Base-by-base conservation (phyloP, 1,140 invertebrate species). In the Hylaeus anthracinus region DNA sequence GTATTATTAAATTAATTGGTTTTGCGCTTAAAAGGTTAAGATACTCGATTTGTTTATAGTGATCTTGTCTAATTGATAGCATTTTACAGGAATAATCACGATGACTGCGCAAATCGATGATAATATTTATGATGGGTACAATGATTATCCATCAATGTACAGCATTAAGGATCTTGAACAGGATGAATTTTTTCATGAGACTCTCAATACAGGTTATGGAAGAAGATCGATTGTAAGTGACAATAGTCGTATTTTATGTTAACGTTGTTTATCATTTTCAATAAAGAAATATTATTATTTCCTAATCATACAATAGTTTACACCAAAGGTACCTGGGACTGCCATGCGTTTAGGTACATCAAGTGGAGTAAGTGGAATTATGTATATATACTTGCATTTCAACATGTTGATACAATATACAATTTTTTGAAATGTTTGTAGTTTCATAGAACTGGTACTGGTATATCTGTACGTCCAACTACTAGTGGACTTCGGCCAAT, bases 401-500 rank as follows among this genome's bases (percentile, higher is more conserved):
- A 69, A 73, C n/a, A 12, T 70, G n/a, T 77, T 72, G 4, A 14
- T 6, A 3, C n/a, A 14, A 60, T 26, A 69, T 55, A 10, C 37
- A 55, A 10, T 41, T 66, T 26, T n/a, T 51, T 41, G 65, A 72
- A 73, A 72, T 9, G 48, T 67, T 88, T 66, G 53, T 60, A 93
- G 92, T 93, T 92, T 87, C 89, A 93, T 43, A 88, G 91, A 83
- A 84, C 86, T 12, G 80, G 87, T 76, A 90, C 90, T 51, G 85
- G 88, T 37, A 80, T 83, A 48, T 72, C 84, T 4, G 72, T 89
- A 66, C 86, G 88, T 82, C 89, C 89, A 67, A 89, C 86, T 71
- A 93, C 92, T 9, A 88, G 83, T 66, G 88, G 85, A 5, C 81
- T 95, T 56, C 94, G 98, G 78, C 98, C 98, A 10, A 98, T 99